phyloP scores from a whole-genome alignment of 2,888 invertebrate genomes.

The Therioaphis trifolii region DNA sequence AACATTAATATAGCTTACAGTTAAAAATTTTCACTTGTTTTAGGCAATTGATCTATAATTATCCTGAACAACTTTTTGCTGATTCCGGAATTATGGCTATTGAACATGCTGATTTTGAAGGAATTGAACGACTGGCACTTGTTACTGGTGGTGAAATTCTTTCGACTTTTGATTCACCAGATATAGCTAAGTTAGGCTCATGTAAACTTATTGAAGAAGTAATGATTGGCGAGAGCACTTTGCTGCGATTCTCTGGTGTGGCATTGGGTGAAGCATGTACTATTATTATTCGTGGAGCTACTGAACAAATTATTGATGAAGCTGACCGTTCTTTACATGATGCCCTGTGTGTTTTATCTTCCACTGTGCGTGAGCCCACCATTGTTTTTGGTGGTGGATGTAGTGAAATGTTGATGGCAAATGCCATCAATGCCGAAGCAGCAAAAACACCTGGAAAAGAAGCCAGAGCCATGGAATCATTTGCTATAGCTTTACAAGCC shows the following conservation, averaged over 20 bases:
- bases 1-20: too few relatives aligned
- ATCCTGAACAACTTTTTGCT: conserved; percentile 98
- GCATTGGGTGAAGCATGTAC: conserved; percentile 96
- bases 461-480: conserved; percentile 96
- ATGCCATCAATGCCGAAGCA: conserved; percentile 86
- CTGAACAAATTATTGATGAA: conserved; percentile 97
- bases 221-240: conserved; percentile 97
- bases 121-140: conserved; percentile 95
- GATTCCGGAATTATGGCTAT: conserved; percentile 99
- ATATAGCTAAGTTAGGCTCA: conserved; percentile 72
- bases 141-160: conserved; percentile 99
- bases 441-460: conserved; percentile 95
- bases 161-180: conserved; percentile 94
- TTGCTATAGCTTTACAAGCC: conserved; percentile 87
- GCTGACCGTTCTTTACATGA: conserved; percentile 98
- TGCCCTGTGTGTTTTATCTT: conserved; percentile 86
- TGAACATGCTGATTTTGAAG: conserved; percentile 99
- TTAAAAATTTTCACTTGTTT: too few relatives aligned
- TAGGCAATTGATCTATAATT: conserved; percentile 98
- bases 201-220: conserved; percentile 96
- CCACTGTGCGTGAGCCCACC: conserved; percentile 46
- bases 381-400: conserved; percentile 70
- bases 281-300: conserved; percentile 95
- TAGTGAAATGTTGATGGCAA: conserved; percentile 97
- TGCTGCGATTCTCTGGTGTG: conserved; percentile 94